Conservation (phyloP, 1,140 invertebrate genomes). For the Sycophila sp. region DNA sequence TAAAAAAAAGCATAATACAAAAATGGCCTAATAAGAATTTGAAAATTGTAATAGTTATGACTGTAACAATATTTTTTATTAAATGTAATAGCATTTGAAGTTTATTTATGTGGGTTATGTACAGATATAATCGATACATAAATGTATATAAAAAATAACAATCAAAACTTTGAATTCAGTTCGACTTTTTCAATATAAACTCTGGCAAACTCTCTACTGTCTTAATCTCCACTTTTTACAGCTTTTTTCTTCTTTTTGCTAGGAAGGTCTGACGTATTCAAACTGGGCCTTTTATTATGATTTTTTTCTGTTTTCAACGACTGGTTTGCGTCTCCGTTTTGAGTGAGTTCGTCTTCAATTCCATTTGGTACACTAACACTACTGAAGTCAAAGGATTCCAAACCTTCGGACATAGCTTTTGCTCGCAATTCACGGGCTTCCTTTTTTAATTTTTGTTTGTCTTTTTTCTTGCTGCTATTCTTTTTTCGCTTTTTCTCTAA, state of each 20-base stretch:
- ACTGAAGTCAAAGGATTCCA: conserved; percentile 52
- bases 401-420: conserved; percentile 58
- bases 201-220: conserved; percentile 16
- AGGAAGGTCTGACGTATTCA: conserved; percentile 24
- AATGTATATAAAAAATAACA: conserved; percentile 47
- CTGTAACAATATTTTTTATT: conserved; percentile 1
- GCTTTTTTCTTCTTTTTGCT: conserved; percentile 51
- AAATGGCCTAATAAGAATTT: too few relatives aligned
- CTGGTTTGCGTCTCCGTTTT: conserved; percentile 37
- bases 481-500: conserved; percentile 51
- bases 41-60: too few relatives aligned
- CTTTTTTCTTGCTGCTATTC: conserved; percentile 55
- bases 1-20: too few relatives aligned
- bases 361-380: conserved; percentile 37
- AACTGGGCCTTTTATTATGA: conserved; percentile 42
- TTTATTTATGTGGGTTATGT: conserved; percentile 35
- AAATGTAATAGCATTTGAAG: conserved; percentile 22
- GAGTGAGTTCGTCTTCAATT: conserved; percentile 22
- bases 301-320: conserved; percentile 5
- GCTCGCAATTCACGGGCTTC: conserved; percentile 60
- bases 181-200: conserved; percentile 19
- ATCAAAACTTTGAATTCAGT: conserved; percentile 20
- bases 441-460: conserved; percentile 63
- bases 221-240: conserved; percentile 28
- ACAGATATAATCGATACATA: conserved; percentile 38